Evolutionary conservation across 1,140 invertebrate species (phyloP), one percentile per base, ranked within the genome.

Genomic region (Antheraea mylitta): DNA sequence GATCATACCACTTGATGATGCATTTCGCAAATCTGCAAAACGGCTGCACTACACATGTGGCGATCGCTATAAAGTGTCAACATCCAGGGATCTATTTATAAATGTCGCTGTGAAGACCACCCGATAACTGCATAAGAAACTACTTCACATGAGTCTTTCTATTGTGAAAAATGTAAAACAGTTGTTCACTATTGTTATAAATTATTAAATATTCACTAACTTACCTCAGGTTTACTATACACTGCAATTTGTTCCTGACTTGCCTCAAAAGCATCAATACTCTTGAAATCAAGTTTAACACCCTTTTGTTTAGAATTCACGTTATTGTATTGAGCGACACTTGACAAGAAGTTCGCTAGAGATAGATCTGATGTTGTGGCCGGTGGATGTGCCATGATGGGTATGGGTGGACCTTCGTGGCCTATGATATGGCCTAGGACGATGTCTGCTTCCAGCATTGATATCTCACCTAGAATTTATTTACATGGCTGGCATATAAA

Each of bases 401-500:
- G 97, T 7, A 96, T 89, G 0, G 81, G 87, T 0, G 87, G 82
- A 18, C 81, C 81, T 9, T 92, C 85, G 22, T 90, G 86, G 8
- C 93, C 94, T 7, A 86, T 79, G 11, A 94, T 92, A 11, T 84
- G 82, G 42, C 97, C 96, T 48, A 97, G 76, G n/a, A 95, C 93
- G 13, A 99, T 94, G 87, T 99, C 97, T 0, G 96, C 97, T 93
- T 98, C 97, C 64, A 99, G 92, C 96, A 99, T 98, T 87, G 96
- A 94, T 30, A 95, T 89, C 53, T 94, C 87, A 68, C 87, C 95
- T 96, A 81, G 60, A 88, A 73, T 64, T 0, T 38, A 66, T 18
- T 62, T 63, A 69, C 68, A 68, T n/a, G 70, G 71, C 11, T 42
- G 7, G 38, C 38, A 42, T 42, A 42, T 42, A 42, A 42, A 0